Conservation (phyloP, 2,888 invertebrate genomes). For the Hirtodrosophila cameraria region DNA sequence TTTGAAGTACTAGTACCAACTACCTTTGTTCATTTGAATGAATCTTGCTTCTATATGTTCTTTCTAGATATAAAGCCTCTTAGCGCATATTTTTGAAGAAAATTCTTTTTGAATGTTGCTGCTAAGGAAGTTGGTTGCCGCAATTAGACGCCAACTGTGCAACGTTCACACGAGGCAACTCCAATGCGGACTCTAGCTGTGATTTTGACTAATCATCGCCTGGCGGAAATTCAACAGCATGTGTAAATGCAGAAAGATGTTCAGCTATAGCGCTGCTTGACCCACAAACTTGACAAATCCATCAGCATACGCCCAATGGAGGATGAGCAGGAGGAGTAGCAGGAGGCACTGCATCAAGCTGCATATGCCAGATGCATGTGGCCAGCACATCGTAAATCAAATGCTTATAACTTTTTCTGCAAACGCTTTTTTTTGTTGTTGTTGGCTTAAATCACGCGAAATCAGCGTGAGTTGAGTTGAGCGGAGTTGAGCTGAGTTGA, state of each 20-base stretch:
- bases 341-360: constrained; percentile 17
- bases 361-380: constrained; percentile 27
- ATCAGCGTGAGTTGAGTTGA: constrained; percentile 43
- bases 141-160: constrained; percentile 68
- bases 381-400: constrained; percentile 74
- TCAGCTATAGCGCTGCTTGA: constrained; percentile 46
- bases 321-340: constrained; percentile 1
- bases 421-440: constrained; percentile 43
- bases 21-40: no score
- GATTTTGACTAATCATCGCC: constrained; percentile 77
- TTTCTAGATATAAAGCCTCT: no score
- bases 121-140: constrained; percentile 37
- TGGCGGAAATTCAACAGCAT: constrained; percentile 65
- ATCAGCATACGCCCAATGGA: constrained; percentile 60
- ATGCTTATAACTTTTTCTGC: constrained; percentile 72
- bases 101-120: constrained; percentile 7
- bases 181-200: constrained; percentile 57
- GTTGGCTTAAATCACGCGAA: constrained; percentile 64
- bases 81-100: constrained; percentile 3
- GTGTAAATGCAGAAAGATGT: constrained; percentile 3
- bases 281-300: constrained; percentile 79
- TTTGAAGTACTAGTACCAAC: no score
- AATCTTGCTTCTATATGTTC: neutral
- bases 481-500: neutral
- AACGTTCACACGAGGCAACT: constrained; percentile 55